Percentiles rank a stretch among this genome's conserved stretches.
Conservation (phyloP, 1,140 invertebrate species). For the Pseudomyrmex flavicornis region DNA sequence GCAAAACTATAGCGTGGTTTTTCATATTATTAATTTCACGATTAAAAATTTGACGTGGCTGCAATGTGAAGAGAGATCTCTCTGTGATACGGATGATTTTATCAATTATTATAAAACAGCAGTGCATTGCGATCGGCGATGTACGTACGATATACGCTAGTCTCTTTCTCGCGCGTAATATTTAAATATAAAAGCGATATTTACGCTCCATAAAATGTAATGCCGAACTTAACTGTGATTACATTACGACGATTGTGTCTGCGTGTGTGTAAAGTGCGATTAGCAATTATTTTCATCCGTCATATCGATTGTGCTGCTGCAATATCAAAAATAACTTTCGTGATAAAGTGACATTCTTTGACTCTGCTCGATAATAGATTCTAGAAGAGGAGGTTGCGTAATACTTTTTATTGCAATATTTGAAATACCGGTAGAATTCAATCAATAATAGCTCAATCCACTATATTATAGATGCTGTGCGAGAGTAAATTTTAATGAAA, state of each 20-base stretch:
- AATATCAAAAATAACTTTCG: constrained; percentile 52
- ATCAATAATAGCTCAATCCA: constrained; percentile 46
- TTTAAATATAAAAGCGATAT: constrained; percentile 32
- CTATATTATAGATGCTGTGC: constrained; percentile 33
- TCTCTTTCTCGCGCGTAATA: background rate
- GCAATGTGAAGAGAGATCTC: background rate
- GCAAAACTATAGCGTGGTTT: constrained; percentile 28
- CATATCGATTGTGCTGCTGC: constrained; percentile 8
- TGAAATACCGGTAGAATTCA: constrained; percentile 48
- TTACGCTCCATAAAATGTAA: constrained; percentile 21
- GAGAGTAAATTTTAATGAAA: constrained; percentile 44
- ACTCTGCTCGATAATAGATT: constrained; percentile 56
- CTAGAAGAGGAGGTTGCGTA: constrained; percentile 33
- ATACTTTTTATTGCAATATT: constrained; percentile 54
- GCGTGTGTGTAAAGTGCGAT: constrained; percentile 20
- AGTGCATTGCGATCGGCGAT: background rate
- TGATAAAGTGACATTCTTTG: constrained; percentile 56
- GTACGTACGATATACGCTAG: background rate
- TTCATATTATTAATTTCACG: constrained; percentile 16
- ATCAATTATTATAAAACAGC: constrained; percentile 17
- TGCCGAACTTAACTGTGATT: constrained; percentile 13
- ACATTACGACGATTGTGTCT: background rate
- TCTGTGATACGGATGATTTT: background rate
- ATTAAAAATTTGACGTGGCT: background rate
- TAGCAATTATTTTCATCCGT: constrained; percentile 41